These are phyloP conservation scores for Spilarctia lutea DNA, from an alignment of 2,888 invertebrate genomes.

Conservation along the genomic window DNA sequence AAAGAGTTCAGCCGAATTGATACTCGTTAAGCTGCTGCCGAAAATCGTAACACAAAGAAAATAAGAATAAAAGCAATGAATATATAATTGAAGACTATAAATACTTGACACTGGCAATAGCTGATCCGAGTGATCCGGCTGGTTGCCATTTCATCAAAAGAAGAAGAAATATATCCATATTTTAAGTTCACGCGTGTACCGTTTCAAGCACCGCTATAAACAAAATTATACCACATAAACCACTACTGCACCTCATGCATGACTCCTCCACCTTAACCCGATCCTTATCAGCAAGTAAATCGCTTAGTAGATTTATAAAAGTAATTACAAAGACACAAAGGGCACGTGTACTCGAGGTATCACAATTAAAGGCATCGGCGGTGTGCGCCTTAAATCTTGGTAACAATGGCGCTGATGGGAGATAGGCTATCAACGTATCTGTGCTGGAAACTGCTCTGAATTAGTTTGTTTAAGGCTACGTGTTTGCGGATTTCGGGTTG, in stretches of 20 bases:
- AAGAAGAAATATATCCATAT: background rate
- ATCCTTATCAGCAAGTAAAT: conserved; percentile 71
- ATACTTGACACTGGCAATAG: too few relatives aligned
- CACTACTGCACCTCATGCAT: conserved; percentile 55
- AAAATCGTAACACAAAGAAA: background rate
- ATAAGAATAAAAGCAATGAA: background rate
- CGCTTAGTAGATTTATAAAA: conserved; percentile 76
- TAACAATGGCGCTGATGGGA: conserved; percentile 76
- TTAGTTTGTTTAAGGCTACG: conserved; percentile 69
- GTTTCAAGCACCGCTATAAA: conserved; percentile 25
- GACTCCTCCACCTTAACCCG: conserved; percentile 72
- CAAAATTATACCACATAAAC: conserved; percentile 37
- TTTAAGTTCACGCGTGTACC: conserved; percentile 5
- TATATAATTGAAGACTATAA: too few relatives aligned
- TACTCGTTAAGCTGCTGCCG: background rate
- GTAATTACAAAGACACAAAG: conserved; percentile 76
- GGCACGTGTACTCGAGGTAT: conserved; percentile 38
- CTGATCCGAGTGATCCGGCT: too few relatives aligned
- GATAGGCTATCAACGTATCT: conserved; percentile 75
- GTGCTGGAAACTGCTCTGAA: conserved; percentile 70
- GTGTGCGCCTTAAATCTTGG: conserved; percentile 62
- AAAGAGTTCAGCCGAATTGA: too few relatives aligned
- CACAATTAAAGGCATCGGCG: conserved; percentile 55
- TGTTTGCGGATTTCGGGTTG: conserved; percentile 15
- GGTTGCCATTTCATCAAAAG: too few relatives aligned